Base-by-base conservation (phyloP, 2,113 vertebrate species). In the Rhinogobius similis region DNA sequence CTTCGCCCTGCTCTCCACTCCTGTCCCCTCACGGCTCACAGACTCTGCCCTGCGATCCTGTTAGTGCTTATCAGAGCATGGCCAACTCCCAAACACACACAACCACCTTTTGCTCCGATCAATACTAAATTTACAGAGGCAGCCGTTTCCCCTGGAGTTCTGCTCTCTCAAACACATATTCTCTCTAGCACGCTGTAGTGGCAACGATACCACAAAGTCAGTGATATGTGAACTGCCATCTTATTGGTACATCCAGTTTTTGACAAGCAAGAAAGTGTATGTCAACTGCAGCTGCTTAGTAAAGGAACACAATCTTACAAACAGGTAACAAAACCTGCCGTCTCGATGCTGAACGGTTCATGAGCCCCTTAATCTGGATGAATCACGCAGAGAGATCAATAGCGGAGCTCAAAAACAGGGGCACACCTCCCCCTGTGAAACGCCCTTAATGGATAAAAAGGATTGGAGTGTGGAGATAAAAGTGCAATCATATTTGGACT, bases 111-210 rank as follows among this genome's bases (percentile, higher is more conserved):
- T 65, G 68, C 62, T 64, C 62, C 61, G 68, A 87, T 87, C 85
- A 78, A 88, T 86, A 87, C n/a, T 29, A 29, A 69, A 87, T 84
- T 82, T 85, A 84, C 82, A 73, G 86, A 78, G 79, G 66, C 76
- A 76, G 78, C 84, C 81, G 68, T 85, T 81, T 77, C 78, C 66
- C 70, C 76, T 81, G 67, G 75, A 84, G 77, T 83, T 87, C 73
- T 81, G 81, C 79, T 86, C 85, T 73, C 78, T 58, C 16, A 39
- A 63, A 39, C 62, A 63, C 39, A 39, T 63, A 39, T 63, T 24
- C 62, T 63, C 58, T 12, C 27, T 38, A n/a, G 58, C n/a, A 23
- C 43, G 62, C 38, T 24, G 21, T 43, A 43, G 62, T 16, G 23
- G 38, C 62, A 63, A 43, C 20, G 21, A 63, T 21, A 43, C 21